Percentiles rank a stretch among this genome's conserved stretches.
Evolutionary conservation across 2,888 invertebrate species (phyloP).

Genomic region (Andrena praecox): DNA sequence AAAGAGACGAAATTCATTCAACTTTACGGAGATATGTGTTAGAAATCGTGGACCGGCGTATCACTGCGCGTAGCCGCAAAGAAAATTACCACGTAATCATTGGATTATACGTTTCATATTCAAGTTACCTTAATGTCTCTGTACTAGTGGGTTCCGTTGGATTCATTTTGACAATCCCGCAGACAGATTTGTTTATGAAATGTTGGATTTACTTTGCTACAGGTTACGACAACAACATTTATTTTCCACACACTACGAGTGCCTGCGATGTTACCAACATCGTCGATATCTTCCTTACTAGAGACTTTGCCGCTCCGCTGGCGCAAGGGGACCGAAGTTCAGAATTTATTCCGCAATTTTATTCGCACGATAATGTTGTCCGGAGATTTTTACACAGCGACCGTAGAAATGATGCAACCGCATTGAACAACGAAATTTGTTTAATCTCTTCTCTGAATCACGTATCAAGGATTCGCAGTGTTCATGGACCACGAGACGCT

Average conservation of each 20-base stretch:
- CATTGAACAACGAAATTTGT: no score
- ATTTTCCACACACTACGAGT: conserved; percentile 31
- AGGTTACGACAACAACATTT: conserved; percentile 53
- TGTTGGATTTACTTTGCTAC: conserved; percentile 19
- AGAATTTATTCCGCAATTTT: no score
- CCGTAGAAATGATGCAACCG: no score
- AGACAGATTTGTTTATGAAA: conserved; percentile 13
- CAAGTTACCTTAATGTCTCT: conserved; percentile 78
- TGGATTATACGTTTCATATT: conserved; percentile 7
- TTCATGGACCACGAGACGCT: no score
- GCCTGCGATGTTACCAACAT: conserved; percentile 23
- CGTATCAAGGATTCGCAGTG: no score
- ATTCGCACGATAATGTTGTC: no score
- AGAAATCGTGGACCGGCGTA: conserved; percentile 28
- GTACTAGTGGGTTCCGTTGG: conserved; percentile 79
- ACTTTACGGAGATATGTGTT: neutral
- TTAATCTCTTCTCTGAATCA: no score
- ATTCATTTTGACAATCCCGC: conserved; percentile 70
- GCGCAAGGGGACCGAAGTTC: no score
- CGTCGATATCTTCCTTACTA: conserved; percentile 1
- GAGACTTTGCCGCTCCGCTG: neutral
- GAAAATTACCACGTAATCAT: neutral
- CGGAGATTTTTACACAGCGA: no score
- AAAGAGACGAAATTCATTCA: neutral
- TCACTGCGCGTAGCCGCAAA: conserved; percentile 2